phyloP scores from a whole-genome alignment of 2,888 invertebrate species.

The Lochmaea crataegi region DNA sequence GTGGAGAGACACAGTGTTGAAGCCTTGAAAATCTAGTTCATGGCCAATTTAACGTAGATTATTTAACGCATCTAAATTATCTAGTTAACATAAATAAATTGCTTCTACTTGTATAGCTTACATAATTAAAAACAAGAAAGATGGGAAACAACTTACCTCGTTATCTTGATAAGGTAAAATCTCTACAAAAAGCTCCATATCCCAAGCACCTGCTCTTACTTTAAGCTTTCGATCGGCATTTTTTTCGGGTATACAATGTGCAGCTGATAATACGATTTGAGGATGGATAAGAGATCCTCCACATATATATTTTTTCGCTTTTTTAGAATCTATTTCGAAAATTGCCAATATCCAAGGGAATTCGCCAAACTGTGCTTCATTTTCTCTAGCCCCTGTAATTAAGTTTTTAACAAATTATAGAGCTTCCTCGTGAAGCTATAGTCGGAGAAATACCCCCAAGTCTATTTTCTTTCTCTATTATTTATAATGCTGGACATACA shows the following conservation, averaged over 20 bases:
- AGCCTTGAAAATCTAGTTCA: background rate
- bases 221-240: conserved; percentile 57
- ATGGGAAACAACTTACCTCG: background rate
- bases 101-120: too few species aligned
- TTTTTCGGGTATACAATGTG: conserved; percentile 73
- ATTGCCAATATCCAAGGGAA: conserved; percentile 88
- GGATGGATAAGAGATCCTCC: conserved; percentile 84
- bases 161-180: conserved; percentile 68
- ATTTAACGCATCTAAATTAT: too few species aligned
- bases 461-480: too few species aligned
- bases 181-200: conserved; percentile 79
- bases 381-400: conserved; percentile 73
- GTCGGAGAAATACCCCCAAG: too few species aligned
- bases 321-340: conserved; percentile 67
- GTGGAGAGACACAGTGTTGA: background rate
- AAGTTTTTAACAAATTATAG: conserved; percentile 64
- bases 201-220: conserved; percentile 84
- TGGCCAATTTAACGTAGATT: background rate
- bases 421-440: too few species aligned
- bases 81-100: too few species aligned
- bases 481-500: too few species aligned
- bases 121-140: too few species aligned
- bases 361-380: conserved; percentile 80
- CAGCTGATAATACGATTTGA: conserved; percentile 80
- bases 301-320: conserved; percentile 62